Evolutionary conservation across 2,888 invertebrate species (phyloP).

Genomic region (Phyto melanocephala): DNA sequence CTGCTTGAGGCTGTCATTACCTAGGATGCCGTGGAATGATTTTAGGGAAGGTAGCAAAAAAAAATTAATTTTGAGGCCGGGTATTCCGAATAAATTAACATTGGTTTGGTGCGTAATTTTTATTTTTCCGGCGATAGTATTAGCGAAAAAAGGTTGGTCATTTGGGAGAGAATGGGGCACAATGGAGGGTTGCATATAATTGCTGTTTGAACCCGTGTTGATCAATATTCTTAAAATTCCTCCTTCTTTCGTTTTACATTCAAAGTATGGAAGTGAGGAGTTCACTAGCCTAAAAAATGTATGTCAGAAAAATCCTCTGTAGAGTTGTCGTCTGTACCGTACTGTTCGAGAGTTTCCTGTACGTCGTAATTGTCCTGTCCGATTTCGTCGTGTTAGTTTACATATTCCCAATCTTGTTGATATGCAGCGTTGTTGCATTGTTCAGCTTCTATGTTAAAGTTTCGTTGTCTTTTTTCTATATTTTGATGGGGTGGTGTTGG

Average conservation of each 20-base stretch:
- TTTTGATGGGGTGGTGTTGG: neutral
- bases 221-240: neutral
- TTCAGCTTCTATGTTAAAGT: constrained; percentile 7
- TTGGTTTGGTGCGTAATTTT: neutral
- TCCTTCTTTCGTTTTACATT: neutral
- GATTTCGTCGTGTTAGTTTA: neutral
- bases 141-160: neutral
- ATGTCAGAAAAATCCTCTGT: neutral
- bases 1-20: neutral
- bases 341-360: neutral
- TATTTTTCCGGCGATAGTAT: neutral
- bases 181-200: neutral
- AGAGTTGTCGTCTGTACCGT: neutral
- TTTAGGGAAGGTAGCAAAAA: constrained; percentile 5
- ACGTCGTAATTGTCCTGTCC: neutral
- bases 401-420: neutral
- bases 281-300: constrained; percentile 17
- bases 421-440: neutral
- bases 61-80: neutral
- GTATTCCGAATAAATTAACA: neutral
- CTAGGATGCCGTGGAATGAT: constrained; percentile 12
- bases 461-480: neutral
- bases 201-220: constrained; percentile 5
- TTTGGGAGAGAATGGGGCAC: neutral
- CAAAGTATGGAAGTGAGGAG: neutral